Conservation (phyloP, 1,140 invertebrate genomes). For the Halesus radiatus region DNA sequence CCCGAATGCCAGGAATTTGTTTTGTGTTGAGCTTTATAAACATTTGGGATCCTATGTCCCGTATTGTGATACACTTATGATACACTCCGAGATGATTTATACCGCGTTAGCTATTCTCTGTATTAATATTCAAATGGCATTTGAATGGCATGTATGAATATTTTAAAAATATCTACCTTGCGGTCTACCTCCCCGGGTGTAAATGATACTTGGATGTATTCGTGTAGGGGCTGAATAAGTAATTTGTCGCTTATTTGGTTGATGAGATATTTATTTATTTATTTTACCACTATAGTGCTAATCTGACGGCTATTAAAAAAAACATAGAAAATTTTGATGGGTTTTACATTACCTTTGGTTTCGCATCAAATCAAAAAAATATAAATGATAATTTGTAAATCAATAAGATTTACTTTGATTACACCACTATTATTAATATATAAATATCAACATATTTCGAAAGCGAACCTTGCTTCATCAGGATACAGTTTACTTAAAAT, state of each 20-base stretch:
- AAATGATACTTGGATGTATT: neutral
- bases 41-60: slow-evolving; percentile 19
- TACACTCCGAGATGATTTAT: slow-evolving; percentile 38
- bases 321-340: too few relatives aligned
- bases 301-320: too few relatives aligned
- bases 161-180: neutral
- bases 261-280: neutral
- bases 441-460: too few relatives aligned
- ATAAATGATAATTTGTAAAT: too few relatives aligned
- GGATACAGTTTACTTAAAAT: too few relatives aligned
- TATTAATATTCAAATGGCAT: slow-evolving; percentile 38
- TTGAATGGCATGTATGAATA: slow-evolving; percentile 20
- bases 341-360: too few relatives aligned
- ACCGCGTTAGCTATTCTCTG: slow-evolving; percentile 25
- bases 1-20: slow-evolving; percentile 31
- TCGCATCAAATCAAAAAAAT: too few relatives aligned
- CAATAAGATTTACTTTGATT: too few relatives aligned
- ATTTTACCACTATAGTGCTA: too few relatives aligned
- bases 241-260: neutral
- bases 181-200: neutral
- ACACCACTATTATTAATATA: too few relatives aligned
- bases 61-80: slow-evolving; percentile 40
- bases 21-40: slow-evolving; percentile 47
- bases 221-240: neutral
- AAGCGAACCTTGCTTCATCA: too few relatives aligned